phyloP scores from a whole-genome alignment of 2,888 invertebrate genomes.

The Cosmorhoe ocellata region DNA sequence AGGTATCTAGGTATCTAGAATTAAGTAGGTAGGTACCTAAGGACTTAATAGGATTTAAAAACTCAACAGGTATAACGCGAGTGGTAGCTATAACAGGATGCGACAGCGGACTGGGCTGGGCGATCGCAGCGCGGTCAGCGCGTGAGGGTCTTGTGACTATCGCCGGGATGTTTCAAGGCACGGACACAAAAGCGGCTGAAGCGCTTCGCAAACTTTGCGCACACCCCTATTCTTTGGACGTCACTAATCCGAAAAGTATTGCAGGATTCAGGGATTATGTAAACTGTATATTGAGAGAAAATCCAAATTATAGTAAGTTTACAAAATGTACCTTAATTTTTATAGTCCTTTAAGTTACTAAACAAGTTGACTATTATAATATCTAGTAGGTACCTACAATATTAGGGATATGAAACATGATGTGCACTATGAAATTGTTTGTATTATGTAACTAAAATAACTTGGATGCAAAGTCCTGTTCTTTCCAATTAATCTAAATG shows the following conservation, averaged over 20 bases:
- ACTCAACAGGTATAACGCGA: conserved; percentile 39
- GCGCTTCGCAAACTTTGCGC: conserved; percentile 66
- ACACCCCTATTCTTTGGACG: conserved; percentile 84
- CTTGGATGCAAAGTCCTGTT: too few species aligned
- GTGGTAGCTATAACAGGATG: conserved; percentile 91
- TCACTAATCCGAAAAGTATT: conserved; percentile 84
- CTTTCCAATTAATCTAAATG: too few species aligned
- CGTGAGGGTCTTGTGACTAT: conserved; percentile 87
- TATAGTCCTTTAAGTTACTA: too few species aligned
- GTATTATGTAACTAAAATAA: too few species aligned
- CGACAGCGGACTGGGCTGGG: conserved; percentile 92
- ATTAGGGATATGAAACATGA: too few species aligned
- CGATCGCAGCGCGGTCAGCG: conserved; percentile 84
- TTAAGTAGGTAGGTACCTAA: too few species aligned
- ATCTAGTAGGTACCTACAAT: too few species aligned
- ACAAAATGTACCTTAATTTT: too few species aligned
- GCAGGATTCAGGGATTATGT: conserved; percentile 72
- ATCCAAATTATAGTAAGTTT: conserved; percentile 77
- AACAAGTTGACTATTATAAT: too few species aligned
- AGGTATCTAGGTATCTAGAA: too few species aligned
- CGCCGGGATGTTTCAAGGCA: conserved; percentile 88
- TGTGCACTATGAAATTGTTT: too few species aligned
- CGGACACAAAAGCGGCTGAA: conserved; percentile 73
- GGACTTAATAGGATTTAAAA: too few species aligned
- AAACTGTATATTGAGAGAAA: conserved; percentile 66